These are phyloP conservation scores for Teleopsis dalmanni DNA, from an alignment of 1,140 invertebrate genomes.

Conservation along the genomic window DNA sequence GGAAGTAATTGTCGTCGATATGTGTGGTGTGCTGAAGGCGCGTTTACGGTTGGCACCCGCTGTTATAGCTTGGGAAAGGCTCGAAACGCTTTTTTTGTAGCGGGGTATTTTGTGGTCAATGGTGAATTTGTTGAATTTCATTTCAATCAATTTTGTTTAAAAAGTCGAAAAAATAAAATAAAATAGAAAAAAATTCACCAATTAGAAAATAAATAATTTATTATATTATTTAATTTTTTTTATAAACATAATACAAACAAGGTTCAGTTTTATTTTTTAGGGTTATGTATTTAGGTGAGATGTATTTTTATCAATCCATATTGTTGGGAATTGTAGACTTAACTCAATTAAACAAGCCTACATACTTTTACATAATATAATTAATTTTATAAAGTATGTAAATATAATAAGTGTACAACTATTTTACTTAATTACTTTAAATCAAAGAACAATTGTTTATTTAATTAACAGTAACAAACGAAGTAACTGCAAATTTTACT, in stretches of 20 bases:
- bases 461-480: no score
- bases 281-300: no score
- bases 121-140: background rate
- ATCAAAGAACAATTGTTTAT: no score
- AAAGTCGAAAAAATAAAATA: constrained; percentile 6
- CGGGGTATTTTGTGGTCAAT: background rate
- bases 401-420: no score
- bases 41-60: constrained; percentile 21
- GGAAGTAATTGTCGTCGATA: constrained; percentile 16
- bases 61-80: constrained; percentile 11
- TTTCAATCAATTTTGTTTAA: constrained; percentile 4
- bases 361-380: no score
- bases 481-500: no score
- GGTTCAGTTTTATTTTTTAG: no score
- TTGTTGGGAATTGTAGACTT: no score
- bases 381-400: no score
- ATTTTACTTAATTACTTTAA: no score
- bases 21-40: constrained; percentile 37
- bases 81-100: constrained; percentile 4
- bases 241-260: background rate
- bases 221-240: background rate
- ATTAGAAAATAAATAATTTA: constrained; percentile 1
- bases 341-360: no score
- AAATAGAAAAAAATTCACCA: constrained; percentile 8
- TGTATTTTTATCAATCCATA: no score